Evolutionary conservation across 2,888 invertebrate genomes (phyloP).

Genomic region (Scaptomyza parva): DNA sequence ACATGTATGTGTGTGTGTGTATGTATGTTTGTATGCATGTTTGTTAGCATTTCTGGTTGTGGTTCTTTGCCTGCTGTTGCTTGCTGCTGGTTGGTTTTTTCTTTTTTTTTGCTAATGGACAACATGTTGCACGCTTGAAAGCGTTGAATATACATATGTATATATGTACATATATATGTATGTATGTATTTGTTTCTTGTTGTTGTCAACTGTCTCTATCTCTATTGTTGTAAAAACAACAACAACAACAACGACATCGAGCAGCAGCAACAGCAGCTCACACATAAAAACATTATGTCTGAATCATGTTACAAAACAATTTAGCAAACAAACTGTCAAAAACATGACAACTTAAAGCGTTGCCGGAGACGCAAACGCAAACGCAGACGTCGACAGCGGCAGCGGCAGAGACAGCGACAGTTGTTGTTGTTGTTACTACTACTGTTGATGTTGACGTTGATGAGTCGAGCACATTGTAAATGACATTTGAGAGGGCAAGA

Average conservation of each 20-base stretch:
- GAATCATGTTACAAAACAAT: slow-evolving; percentile 81
- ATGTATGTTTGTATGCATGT: neutral
- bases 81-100: slow-evolving; percentile 1
- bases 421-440: slow-evolving; percentile 25
- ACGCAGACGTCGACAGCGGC: slow-evolving; percentile 21
- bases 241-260: slow-evolving; percentile 16
- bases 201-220: slow-evolving; percentile 50
- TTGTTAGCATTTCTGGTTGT: slow-evolving; percentile 6
- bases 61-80: slow-evolving; percentile 2
- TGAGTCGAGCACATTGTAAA: slow-evolving; percentile 74
- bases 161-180: too few relatives aligned
- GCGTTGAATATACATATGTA: slow-evolving; percentile 47
- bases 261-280: slow-evolving; percentile 14
- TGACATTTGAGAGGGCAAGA: slow-evolving; percentile 62
- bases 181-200: too few relatives aligned
- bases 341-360: slow-evolving; percentile 81
- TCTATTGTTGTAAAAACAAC: slow-evolving; percentile 55
- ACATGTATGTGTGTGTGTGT: neutral
- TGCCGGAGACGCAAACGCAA: slow-evolving; percentile 57
- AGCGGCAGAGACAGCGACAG: slow-evolving; percentile 14
- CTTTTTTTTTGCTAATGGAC: slow-evolving; percentile 47
- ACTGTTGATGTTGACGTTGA: slow-evolving; percentile 65
- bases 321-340: slow-evolving; percentile 83
- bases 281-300: slow-evolving; percentile 73
- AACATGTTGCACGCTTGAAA: slow-evolving; percentile 62